Percentiles rank a stretch among this genome's conserved stretches.
These are phyloP conservation scores for Ptychobarbus kaznakovi DNA, from an alignment of 2,797 vertebrate genomes.

Conservation along the genomic window DNA sequence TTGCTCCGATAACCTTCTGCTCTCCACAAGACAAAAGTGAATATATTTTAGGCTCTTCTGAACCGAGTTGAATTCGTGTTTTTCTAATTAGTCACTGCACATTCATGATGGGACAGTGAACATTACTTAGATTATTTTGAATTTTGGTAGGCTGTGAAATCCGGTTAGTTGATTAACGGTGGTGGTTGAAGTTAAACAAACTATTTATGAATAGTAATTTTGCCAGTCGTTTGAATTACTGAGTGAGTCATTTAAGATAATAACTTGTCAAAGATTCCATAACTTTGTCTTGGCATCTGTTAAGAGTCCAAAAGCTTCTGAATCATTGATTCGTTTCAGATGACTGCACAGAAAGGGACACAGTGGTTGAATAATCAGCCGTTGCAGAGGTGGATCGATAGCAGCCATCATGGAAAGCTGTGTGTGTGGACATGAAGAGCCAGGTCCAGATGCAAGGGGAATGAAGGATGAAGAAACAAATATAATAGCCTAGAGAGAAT, in stretches of 20 bases:
- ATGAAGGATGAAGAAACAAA: conserved; percentile 1
- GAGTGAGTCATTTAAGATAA: conserved; percentile 30
- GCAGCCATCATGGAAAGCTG: conserved; percentile 59
- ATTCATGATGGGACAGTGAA: not conserved
- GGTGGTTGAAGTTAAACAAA: not conserved
- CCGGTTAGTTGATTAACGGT: not conserved
- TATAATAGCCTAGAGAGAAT: not conserved
- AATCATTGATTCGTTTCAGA: conserved; percentile 59
- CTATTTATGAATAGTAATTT: conserved; percentile 3
- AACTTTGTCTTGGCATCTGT: conserved; percentile 33
- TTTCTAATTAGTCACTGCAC: conserved; percentile 2
- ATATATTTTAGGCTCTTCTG: conserved; percentile 2
- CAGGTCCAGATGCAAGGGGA: conserved; percentile 38
- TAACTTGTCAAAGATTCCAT: conserved; percentile 30
- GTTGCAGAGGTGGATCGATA: conserved; percentile 57
- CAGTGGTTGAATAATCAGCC: conserved; percentile 49
- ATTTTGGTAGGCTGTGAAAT: not conserved
- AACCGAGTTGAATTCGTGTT: not conserved
- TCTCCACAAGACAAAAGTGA: not conserved
- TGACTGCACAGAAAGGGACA: conserved; percentile 55
- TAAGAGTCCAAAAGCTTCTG: conserved; percentile 57
- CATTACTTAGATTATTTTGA: not conserved
- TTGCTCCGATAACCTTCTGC: conserved; percentile 23
- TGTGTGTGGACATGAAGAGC: conserved; percentile 56
- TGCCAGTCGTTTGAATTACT: not conserved